A percentile compares a stretch with the other conserved stretches of the same genome.
phyloP scores from a whole-genome alignment of 2,888 invertebrate genomes.

The Heliconius cydno region DNA sequence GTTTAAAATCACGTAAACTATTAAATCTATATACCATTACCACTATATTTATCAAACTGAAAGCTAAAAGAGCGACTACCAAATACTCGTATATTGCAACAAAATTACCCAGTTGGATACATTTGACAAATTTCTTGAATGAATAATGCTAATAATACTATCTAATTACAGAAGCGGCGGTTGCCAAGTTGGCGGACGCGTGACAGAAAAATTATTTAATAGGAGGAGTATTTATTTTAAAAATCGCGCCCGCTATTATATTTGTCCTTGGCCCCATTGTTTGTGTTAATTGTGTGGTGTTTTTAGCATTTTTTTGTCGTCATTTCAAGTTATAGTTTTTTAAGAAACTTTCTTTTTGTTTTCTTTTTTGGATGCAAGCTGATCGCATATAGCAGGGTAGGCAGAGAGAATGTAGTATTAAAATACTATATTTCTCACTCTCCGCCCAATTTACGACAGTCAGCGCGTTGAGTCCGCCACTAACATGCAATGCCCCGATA shows the following conservation, averaged over 20 bases:
- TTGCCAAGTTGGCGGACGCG: conserved; percentile 47
- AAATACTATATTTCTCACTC: no score
- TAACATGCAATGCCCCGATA: no score
- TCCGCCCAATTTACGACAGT: no score
- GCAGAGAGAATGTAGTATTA: no score
- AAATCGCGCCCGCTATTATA: conserved; percentile 38
- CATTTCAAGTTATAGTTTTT: conserved; percentile 11
- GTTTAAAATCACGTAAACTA: no score
- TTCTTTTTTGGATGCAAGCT: not conserved
- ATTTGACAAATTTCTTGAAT: conserved; percentile 51
- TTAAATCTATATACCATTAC: no score
- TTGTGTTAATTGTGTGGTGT: conserved; percentile 32
- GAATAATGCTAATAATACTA: conserved; percentile 52
- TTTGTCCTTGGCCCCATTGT: conserved; percentile 39
- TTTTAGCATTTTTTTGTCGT: conserved; percentile 33
- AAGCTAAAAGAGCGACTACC: conserved; percentile 1
- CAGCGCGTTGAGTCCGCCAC: no score
- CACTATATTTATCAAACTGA: no score
- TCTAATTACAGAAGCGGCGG: conserved; percentile 51
- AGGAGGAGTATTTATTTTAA: conserved; percentile 35
- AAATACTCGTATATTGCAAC: conserved; percentile 27
- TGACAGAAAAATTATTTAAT: conserved; percentile 46
- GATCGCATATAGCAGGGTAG: not conserved
- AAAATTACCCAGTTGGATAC: conserved; percentile 32
- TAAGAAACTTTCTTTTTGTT: not conserved